A percentile compares a stretch with the other conserved stretches of the same genome.
phyloP scores from a whole-genome alignment of 2,888 invertebrate species.

The Tuta absoluta region DNA sequence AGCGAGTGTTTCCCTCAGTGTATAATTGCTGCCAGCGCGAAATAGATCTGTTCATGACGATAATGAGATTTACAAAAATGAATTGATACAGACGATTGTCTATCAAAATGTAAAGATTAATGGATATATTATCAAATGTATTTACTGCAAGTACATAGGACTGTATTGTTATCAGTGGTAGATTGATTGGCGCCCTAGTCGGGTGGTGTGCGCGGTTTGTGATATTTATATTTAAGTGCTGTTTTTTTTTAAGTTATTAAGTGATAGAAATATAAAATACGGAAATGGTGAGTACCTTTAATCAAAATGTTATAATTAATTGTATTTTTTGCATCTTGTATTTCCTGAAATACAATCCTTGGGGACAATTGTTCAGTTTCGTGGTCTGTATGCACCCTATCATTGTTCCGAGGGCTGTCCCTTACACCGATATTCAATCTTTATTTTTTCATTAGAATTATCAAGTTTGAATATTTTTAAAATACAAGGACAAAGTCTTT shows the following conservation, averaged over 20 bases:
- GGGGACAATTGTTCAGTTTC: too few species aligned
- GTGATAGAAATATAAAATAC: not conserved
- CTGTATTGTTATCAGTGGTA: slow-evolving; percentile 48
- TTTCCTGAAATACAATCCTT: too few species aligned
- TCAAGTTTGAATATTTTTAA: too few species aligned
- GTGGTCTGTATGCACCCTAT: too few species aligned
- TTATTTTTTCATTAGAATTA: too few species aligned
- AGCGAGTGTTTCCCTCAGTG: slow-evolving; percentile 21
- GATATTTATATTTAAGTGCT: slow-evolving; percentile 4
- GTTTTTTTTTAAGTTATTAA: slow-evolving; percentile 2
- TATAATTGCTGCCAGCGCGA: slow-evolving; percentile 12
- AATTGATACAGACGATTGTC: slow-evolving; percentile 1
- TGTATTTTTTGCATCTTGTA: not conserved
- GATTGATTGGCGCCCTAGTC: slow-evolving; percentile 57
- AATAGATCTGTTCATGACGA: slow-evolving; percentile 10
- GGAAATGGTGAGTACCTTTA: slow-evolving; percentile 15
- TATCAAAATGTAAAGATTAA: slow-evolving; percentile 50
- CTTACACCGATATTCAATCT: too few species aligned
- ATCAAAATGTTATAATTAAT: not conserved
- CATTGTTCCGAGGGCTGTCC: too few species aligned
- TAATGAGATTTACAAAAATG: slow-evolving; percentile 11
- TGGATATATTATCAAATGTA: slow-evolving; percentile 56
- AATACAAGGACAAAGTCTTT: not conserved
- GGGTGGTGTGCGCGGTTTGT: slow-evolving; percentile 33
- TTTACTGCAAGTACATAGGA: slow-evolving; percentile 39